Conservation (phyloP, 2,888 invertebrate genomes). For the Dascillus cervinus region DNA sequence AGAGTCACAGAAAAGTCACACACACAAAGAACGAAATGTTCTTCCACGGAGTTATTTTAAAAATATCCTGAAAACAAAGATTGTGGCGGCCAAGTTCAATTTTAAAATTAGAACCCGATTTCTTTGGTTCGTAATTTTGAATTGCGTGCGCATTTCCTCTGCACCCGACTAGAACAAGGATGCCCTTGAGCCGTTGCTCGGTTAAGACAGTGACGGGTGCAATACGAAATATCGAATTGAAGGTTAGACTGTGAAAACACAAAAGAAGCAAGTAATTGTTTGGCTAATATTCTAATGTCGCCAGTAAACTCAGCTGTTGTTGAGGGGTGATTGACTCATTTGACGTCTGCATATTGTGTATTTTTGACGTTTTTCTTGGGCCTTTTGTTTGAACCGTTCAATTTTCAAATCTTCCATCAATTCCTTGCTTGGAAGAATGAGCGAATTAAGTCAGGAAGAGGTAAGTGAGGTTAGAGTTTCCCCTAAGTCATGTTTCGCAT, state of each 20-base stretch:
- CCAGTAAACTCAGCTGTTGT: slow-evolving; percentile 36
- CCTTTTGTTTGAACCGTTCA: slow-evolving; percentile 11
- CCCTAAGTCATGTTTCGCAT: too few relatives aligned
- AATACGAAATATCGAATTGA: slow-evolving; percentile 17
- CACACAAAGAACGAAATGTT: too few relatives aligned
- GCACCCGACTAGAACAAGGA: slow-evolving; percentile 11
- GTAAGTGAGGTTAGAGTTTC: slow-evolving; percentile 52
- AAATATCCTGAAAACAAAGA: too few relatives aligned
- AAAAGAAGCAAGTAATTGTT: slow-evolving; percentile 11
- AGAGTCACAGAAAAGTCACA: too few relatives aligned
- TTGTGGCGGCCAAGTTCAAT: slow-evolving; percentile 33
- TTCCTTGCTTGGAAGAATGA: slow-evolving; percentile 48
- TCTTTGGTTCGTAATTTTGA: slow-evolving; percentile 18
- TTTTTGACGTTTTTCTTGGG: slow-evolving; percentile 31
- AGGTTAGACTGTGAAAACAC: slow-evolving; percentile 29
- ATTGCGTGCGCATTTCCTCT: slow-evolving; percentile 18
- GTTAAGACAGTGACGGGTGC: background rate
- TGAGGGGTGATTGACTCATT: slow-evolving; percentile 40
- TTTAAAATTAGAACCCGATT: slow-evolving; percentile 20
- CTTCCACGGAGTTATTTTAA: too few relatives aligned
- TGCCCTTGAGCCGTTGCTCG: background rate
- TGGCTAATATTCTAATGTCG: slow-evolving; percentile 29
- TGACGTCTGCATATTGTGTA: slow-evolving; percentile 27
- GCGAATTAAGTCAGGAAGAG: slow-evolving; percentile 85
- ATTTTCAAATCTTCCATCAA: slow-evolving; percentile 6